Percentiles rank a stretch among this genome's conserved stretches.
Conservation (phyloP, 2,888 invertebrate genomes). For the Drosophila kuntzei region DNA sequence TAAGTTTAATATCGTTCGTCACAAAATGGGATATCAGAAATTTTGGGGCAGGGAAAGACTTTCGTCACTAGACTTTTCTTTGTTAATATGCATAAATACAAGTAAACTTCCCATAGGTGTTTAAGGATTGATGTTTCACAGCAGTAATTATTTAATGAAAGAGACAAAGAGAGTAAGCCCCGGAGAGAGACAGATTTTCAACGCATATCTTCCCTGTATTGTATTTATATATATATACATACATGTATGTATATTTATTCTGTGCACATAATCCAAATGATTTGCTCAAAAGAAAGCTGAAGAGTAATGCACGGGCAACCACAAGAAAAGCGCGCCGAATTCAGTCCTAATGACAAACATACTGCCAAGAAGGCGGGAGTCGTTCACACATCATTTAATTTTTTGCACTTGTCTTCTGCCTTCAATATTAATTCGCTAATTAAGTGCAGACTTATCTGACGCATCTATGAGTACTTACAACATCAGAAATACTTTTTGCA, state of each 20-base stretch:
- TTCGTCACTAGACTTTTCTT: too few relatives aligned
- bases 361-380: conserved; percentile 24
- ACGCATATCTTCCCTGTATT: too few relatives aligned
- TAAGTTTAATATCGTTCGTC: too few relatives aligned
- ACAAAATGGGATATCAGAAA: too few relatives aligned
- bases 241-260: conserved; percentile 4
- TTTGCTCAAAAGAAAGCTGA: background rate
- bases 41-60: too few relatives aligned
- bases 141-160: background rate
- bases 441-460: conserved; percentile 11
- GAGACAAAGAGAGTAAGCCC: background rate
- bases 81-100: too few relatives aligned
- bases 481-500: background rate
- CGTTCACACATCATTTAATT: conserved; percentile 54
- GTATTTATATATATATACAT: background rate
- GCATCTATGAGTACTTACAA: background rate
- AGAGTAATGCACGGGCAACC: conserved; percentile 19
- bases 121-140: background rate
- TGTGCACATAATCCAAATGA: conserved; percentile 8
- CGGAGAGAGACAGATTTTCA: too few relatives aligned
- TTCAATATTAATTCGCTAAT: conserved; percentile 39
- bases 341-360: conserved; percentile 61
- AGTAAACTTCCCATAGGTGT: background rate
- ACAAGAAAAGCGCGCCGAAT: conserved; percentile 22
- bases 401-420: conserved; percentile 40